phyloP scores from a whole-genome alignment of 2,888 invertebrate genomes.

The Morinoia aosen region DNA sequence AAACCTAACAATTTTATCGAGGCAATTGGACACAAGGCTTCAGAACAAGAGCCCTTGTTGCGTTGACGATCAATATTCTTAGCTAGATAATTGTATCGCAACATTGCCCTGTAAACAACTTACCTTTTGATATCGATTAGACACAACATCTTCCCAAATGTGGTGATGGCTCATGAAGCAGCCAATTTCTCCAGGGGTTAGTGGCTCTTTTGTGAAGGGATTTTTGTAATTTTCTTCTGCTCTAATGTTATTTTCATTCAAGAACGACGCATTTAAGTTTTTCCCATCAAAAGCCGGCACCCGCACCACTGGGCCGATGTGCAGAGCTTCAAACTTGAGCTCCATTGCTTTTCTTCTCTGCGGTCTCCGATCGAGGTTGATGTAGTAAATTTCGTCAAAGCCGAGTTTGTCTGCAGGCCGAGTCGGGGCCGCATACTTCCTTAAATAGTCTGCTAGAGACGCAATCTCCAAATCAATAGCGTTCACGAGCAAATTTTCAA shows the following conservation, averaged over 20 bases:
- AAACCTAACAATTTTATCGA: too few relatives aligned
- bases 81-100: too few relatives aligned
- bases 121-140: not conserved
- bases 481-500: not conserved
- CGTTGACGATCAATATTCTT: too few relatives aligned
- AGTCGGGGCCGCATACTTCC: not conserved
- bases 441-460: not conserved
- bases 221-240: not conserved
- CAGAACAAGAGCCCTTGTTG: too few relatives aligned
- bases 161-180: conserved; percentile 19
- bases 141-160: not conserved
- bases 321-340: not conserved
- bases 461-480: not conserved
- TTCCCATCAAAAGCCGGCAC: not conserved
- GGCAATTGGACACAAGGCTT: too few relatives aligned
- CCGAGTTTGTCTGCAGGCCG: not conserved
- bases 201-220: not conserved
- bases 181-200: conserved; percentile 7
- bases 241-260: not conserved
- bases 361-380: not conserved
- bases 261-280: not conserved
- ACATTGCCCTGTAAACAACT: not conserved
- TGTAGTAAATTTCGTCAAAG: conserved; percentile 19
- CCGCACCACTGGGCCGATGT: not conserved
- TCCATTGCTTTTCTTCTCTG: conserved; percentile 14